A percentile compares a stretch with the other conserved stretches of the same genome.
phyloP scores from a whole-genome alignment of 1,140 invertebrate species.

The Yoshiicerus persimilis region DNA sequence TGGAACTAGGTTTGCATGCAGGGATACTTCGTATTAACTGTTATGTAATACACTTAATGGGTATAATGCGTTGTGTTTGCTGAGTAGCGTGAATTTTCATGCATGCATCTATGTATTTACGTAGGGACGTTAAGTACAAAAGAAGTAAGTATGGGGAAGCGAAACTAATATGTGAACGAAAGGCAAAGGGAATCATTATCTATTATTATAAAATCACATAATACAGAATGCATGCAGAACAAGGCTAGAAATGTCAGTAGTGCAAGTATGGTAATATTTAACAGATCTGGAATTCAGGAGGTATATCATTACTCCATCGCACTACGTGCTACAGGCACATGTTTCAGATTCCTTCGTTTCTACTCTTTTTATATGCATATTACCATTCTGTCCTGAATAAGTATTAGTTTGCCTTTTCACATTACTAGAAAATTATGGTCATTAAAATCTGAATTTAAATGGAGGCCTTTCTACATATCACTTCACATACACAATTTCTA shows the following conservation, averaged over 20 bases:
- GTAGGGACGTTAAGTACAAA: neutral
- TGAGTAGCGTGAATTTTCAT: neutral
- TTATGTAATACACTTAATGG: neutral
- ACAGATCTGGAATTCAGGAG: neutral
- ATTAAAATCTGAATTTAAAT: neutral
- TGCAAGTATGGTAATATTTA: neutral
- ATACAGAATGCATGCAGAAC: neutral
- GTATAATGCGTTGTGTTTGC: neutral
- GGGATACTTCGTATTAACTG: neutral
- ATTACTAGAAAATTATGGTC: neutral
- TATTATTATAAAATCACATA: constrained; percentile 2
- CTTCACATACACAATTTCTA: too few relatives aligned
- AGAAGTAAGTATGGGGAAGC: neutral
- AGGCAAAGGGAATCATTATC: neutral
- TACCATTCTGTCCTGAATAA: neutral
- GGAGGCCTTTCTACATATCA: neutral
- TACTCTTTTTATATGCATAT: neutral
- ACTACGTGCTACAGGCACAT: neutral
- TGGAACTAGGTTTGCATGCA: neutral
- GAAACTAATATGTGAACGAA: neutral
- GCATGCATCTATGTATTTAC: neutral
- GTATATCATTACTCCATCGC: too few relatives aligned
- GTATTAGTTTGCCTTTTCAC: neutral
- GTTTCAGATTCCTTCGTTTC: neutral
- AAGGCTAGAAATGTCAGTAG: neutral